A percentile compares a stretch with the other conserved stretches of the same genome.
Conservation (phyloP, 2,797 vertebrate genomes). For the Fistularia commersonii region DNA sequence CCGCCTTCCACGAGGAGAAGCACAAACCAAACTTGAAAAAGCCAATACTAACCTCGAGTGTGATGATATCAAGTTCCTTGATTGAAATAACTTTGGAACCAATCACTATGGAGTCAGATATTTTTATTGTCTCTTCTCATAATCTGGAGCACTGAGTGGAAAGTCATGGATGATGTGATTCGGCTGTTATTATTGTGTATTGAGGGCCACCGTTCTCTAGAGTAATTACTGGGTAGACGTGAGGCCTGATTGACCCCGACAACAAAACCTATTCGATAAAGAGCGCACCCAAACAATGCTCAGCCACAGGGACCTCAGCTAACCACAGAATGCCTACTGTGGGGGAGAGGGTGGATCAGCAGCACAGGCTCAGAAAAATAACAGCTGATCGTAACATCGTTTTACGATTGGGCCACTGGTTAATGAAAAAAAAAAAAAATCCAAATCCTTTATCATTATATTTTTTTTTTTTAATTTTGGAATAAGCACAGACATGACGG, state of each 20-base stretch:
- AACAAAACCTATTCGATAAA: constrained; percentile 68
- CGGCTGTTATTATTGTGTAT: constrained; percentile 65
- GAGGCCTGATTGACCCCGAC: constrained; percentile 66
- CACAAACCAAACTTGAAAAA: constrained; percentile 52
- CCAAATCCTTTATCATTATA: too few relatives aligned
- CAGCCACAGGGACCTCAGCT: constrained; percentile 55
- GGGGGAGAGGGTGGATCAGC: constrained; percentile 33
- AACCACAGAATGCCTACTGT: constrained; percentile 43
- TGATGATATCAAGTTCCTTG: constrained; percentile 53
- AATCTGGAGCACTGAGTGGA: constrained; percentile 66
- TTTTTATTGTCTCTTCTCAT: constrained; percentile 43
- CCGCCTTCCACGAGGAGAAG: constrained; percentile 24
- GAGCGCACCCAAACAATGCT: constrained; percentile 65
- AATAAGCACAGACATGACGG: too few relatives aligned
- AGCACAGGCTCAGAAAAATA: constrained; percentile 28
- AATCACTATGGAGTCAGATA: constrained; percentile 34
- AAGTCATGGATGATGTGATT: constrained; percentile 69
- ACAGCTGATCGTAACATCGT: neutral
- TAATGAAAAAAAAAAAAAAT: too few relatives aligned
- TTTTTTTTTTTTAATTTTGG: too few relatives aligned
- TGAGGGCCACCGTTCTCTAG: constrained; percentile 62
- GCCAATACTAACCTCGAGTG: constrained; percentile 41
- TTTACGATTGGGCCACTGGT: too few relatives aligned
- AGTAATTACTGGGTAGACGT: constrained; percentile 68
- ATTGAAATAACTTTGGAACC: constrained; percentile 59